Percentiles rank a stretch among this genome's conserved stretches.
These are phyloP conservation scores for Malurus alboscapulatus DNA, from an alignment of 2,113 vertebrate genomes.

Conservation along the genomic window DNA sequence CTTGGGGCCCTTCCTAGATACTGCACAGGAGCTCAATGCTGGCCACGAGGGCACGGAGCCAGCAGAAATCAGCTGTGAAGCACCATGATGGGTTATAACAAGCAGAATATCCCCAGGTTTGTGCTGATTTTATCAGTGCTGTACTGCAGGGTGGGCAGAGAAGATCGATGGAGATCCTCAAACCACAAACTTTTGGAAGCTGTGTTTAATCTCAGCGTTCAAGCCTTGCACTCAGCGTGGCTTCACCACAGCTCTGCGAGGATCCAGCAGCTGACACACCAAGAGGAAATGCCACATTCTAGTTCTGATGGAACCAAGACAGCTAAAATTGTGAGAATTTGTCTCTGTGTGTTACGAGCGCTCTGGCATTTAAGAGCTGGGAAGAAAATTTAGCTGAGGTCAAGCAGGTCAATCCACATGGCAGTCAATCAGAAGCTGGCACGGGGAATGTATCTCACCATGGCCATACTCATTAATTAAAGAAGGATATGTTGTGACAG, in stretches of 20 bases:
- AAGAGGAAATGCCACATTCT: not conserved
- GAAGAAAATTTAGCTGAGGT: not conserved
- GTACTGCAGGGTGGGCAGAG: rapidly evolving
- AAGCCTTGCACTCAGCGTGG: rapidly evolving
- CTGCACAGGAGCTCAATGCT: not conserved
- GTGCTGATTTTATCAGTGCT: not conserved
- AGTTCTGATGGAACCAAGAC: not conserved
- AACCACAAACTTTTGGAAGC: not conserved
- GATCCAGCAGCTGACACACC: rapidly evolving
- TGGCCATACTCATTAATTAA: not conserved
- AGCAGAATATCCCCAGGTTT: not conserved
- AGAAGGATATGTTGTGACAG: not conserved
- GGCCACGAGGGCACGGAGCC: not conserved
- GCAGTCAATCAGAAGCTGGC: not conserved
- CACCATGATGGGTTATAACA: not conserved
- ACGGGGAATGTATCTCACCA: not conserved
- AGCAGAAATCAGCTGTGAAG: not conserved
- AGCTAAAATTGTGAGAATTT: not conserved
- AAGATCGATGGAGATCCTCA: not conserved
- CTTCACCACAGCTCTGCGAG: not conserved
- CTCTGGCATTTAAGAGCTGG: not conserved
- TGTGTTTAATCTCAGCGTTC: not conserved
- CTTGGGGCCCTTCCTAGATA: not conserved
- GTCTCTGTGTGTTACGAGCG: not conserved
- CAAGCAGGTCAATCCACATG: not conserved